Evolutionary conservation across 2,888 invertebrate species (phyloP), one percentile per base, ranked within the genome.

Genomic region (Pharmacophagus antenor): DNA sequence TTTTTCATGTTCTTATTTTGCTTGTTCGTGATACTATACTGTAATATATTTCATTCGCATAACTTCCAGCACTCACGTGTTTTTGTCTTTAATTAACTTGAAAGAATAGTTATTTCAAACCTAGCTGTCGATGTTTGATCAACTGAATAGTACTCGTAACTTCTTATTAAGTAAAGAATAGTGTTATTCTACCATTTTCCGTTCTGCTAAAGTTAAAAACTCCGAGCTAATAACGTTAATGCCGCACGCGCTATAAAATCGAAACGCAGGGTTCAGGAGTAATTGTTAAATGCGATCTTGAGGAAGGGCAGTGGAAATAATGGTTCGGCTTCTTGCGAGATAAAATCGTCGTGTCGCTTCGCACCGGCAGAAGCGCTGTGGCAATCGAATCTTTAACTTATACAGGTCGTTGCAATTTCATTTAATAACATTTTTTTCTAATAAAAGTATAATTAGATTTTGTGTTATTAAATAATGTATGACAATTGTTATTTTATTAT

Each of bases 261-360:
- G 61, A 61, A 61, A 61, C 52, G 56, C 47, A 56, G 52, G 51
- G 51, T 61, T 56, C 61, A 18, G 20, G 64, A 67, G 67, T 73
- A 72, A 75, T 74, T 74, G 69, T 72, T 70, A 65, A 61, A 63
- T 66, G 67, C 66, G 66, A 68, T 67, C 69, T 64, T 67, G 67
- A 68, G 69, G 64, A 69, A 70, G 67, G 69, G 69, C 70, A 68
- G 62, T 71, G 70, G 75, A 71, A 81, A 79, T 82, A 82, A 80
- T 80, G 79, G 76, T 70, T 73, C 67, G 69, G 71, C 76, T 77
- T 71, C 72, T 75, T 71, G 61, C 57, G 59, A 73, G 81, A 83
- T 82, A 82, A 76, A 73, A 83, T 80, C 79, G 63, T 68, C 68
- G 71, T 69, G 73, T 77, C 72, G 68, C 70, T 65, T 72, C 67